A percentile compares a stretch with the other conserved stretches of the same genome.
Conservation (phyloP, 2,113 vertebrate species). For the Girardinichthys multiradiatus region DNA sequence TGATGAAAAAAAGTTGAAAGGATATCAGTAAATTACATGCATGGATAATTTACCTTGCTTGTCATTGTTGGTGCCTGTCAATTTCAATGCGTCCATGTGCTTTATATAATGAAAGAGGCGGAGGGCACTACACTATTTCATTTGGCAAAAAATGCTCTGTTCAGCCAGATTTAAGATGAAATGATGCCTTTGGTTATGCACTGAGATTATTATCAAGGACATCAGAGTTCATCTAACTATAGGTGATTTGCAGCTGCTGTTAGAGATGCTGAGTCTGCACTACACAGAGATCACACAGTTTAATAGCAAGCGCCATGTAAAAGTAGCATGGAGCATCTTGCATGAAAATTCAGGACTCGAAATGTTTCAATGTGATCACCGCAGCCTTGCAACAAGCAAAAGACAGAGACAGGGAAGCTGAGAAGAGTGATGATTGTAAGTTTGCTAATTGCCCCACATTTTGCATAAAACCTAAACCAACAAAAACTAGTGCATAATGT, state of each 20-base stretch:
- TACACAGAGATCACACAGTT: conserved; percentile 32
- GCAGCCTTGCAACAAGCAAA: not conserved
- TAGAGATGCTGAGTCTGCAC: conserved; percentile 47
- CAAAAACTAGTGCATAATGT: not conserved
- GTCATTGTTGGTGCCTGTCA: conserved; percentile 71
- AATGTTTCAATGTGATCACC: not conserved
- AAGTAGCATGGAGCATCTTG: not conserved
- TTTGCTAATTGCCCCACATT: not conserved
- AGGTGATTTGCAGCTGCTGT: conserved; percentile 49
- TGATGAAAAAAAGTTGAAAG: conserved; percentile 47
- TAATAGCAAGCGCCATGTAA: too few relatives aligned
- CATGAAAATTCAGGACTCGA: not conserved
- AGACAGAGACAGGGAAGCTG: not conserved
- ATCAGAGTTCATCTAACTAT: conserved; percentile 70
- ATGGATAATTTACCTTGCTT: conserved; percentile 68
- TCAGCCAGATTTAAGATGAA: conserved; percentile 78
- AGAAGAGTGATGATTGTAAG: not conserved
- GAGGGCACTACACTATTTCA: conserved; percentile 66
- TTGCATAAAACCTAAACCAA: not conserved
- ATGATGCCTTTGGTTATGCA: conserved; percentile 76
- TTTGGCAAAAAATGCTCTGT: conserved; percentile 60
- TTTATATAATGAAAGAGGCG: conserved; percentile 79
- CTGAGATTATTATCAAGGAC: conserved; percentile 77
- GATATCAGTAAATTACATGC: conserved; percentile 72
- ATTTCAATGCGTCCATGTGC: conserved; percentile 53